A percentile compares a stretch with the other conserved stretches of the same genome.
Conservation (phyloP, 53 echinoderm and acorn worm species). For the Astropecten irregularis region DNA sequence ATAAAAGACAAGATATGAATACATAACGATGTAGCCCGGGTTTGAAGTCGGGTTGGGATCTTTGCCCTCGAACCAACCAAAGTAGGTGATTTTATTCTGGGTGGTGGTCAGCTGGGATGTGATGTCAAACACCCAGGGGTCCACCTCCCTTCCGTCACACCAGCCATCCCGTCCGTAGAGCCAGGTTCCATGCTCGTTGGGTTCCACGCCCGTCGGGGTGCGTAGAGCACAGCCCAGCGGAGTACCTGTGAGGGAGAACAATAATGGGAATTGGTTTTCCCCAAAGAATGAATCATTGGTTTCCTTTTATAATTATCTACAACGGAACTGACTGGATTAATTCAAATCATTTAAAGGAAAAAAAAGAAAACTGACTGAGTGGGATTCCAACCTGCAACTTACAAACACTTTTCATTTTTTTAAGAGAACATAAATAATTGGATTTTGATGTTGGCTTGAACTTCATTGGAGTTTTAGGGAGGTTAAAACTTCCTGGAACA, state of each 20-base stretch:
- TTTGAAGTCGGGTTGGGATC: constrained; percentile 75
- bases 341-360: no score
- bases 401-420: no score
- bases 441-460: no score
- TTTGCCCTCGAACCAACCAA: constrained; percentile 90
- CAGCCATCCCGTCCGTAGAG: constrained; percentile 92
- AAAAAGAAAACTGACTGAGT: no score
- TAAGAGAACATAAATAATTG: no score
- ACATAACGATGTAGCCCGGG: constrained; percentile 81
- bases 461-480: no score
- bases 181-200: constrained; percentile 95
- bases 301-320: no score
- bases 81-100: constrained; percentile 70
- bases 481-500: no score
- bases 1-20: constrained; percentile 80
- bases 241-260: constrained; percentile 62
- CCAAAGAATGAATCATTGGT: background rate
- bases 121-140: constrained; percentile 85
- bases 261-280: background rate
- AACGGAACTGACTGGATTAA: no score
- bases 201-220: constrained; percentile 78
- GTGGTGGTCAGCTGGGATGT: constrained; percentile 52
- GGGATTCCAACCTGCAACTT: no score
- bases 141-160: constrained; percentile 91
- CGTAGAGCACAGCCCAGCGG: constrained; percentile 75